phyloP scores from a whole-genome alignment of 2,113 vertebrate genomes.

The Ctenodactylus gundi region DNA sequence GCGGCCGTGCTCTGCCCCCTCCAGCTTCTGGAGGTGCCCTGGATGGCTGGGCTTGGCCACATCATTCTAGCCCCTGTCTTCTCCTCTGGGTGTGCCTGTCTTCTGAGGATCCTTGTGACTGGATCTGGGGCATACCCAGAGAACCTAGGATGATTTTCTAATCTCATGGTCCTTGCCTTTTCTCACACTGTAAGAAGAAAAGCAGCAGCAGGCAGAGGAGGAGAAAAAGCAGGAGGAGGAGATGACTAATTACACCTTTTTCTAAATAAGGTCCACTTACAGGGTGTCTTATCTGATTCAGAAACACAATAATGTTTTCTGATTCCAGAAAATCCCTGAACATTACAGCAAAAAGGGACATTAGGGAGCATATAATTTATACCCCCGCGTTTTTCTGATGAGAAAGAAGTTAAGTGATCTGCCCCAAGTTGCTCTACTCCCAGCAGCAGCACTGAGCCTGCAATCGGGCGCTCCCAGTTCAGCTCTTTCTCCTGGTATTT shows the following conservation, averaged over 20 bases:
- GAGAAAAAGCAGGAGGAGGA: too few relatives aligned
- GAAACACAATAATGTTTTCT: background rate
- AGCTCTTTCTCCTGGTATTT: background rate
- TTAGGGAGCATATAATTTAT: accelerated
- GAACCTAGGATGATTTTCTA: background rate
- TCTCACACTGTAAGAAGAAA: background rate
- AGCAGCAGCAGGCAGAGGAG: too few relatives aligned
- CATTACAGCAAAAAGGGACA: background rate
- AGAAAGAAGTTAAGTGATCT: background rate
- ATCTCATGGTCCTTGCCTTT: background rate
- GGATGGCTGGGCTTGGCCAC: background rate
- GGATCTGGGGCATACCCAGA: background rate
- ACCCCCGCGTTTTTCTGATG: background rate
- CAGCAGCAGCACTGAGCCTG: background rate
- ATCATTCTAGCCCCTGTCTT: background rate
- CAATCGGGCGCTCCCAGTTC: background rate
- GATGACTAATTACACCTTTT: background rate
- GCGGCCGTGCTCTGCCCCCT: background rate
- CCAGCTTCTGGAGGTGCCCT: background rate
- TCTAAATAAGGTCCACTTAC: background rate
- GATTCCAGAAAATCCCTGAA: background rate
- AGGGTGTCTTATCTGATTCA: background rate
- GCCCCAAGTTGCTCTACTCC: background rate
- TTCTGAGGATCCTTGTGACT: background rate
- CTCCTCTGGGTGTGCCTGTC: background rate